These are phyloP conservation scores for Acomys russatus DNA, from an alignment of 2,797 vertebrate species.

Conservation along the genomic window DNA sequence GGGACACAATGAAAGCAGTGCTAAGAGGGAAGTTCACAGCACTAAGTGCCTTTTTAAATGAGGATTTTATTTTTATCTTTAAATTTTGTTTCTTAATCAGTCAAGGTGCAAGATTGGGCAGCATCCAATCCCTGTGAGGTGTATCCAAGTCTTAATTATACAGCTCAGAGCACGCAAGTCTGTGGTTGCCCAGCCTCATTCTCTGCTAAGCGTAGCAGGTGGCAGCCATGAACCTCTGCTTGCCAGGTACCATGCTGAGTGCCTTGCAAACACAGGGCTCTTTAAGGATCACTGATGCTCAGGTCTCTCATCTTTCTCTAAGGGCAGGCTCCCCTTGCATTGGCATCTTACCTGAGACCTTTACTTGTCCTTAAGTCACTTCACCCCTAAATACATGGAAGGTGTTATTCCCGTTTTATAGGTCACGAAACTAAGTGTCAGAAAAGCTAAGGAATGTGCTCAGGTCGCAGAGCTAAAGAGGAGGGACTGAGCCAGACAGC, in stretches of 20 bases:
- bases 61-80: background rate
- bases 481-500: background rate
- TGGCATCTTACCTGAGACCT: background rate
- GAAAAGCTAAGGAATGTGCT: background rate
- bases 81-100: background rate
- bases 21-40: too few species aligned
- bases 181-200: background rate
- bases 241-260: background rate
- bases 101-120: background rate
- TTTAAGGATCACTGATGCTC: background rate
- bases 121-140: background rate
- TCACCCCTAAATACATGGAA: background rate
- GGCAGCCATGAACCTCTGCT: background rate
- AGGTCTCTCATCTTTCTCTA: background rate
- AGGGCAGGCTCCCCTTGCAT: too few species aligned
- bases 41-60: too few species aligned
- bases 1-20: too few species aligned
- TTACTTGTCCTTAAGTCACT: background rate
- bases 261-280: background rate
- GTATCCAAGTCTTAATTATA: background rate
- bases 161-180: background rate
- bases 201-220: background rate
- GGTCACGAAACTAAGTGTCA: constrained; percentile 43
- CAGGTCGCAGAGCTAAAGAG: background rate
- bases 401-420: background rate